Percentiles rank a stretch among this genome's conserved stretches.
Conservation (phyloP, 1,140 invertebrate genomes). For the Teleopsis dalmanni region DNA sequence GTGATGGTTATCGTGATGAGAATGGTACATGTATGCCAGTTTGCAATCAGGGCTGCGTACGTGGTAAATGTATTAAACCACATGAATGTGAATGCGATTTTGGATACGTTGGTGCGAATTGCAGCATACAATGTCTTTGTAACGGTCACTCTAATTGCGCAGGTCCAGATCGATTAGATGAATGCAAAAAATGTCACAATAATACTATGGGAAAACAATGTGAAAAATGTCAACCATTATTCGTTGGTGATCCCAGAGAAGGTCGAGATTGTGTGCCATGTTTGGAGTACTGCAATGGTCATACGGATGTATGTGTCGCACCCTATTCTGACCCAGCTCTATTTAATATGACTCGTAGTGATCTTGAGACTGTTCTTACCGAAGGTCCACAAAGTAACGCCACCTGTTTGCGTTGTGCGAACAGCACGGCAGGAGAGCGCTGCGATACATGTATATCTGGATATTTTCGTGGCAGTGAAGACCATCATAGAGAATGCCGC, state of each 20-base stretch:
- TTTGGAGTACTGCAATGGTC: slow-evolving; percentile 80
- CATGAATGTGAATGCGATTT: slow-evolving; percentile 86
- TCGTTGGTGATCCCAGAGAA: slow-evolving; percentile 83
- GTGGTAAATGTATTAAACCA: slow-evolving; percentile 78
- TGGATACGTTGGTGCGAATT: slow-evolving; percentile 90
- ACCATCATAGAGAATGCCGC: slow-evolving; percentile 64
- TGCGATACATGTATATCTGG: slow-evolving; percentile 81
- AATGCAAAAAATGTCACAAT: slow-evolving; percentile 80
- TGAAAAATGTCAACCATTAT: slow-evolving; percentile 79
- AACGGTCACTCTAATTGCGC: slow-evolving; percentile 90
- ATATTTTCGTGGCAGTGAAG: slow-evolving; percentile 75
- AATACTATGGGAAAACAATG: slow-evolving; percentile 86
- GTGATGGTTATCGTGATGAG: slow-evolving; percentile 64
- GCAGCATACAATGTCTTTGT: slow-evolving; percentile 87
- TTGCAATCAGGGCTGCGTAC: slow-evolving; percentile 81
- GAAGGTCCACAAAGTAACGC: slow-evolving; percentile 63
- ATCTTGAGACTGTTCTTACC: slow-evolving; percentile 52
- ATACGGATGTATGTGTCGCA: slow-evolving; percentile 73
- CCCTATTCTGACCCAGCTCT: slow-evolving; percentile 50
- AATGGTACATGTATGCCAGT: slow-evolving; percentile 65
- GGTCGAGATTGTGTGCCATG: slow-evolving; percentile 83
- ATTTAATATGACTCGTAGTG: slow-evolving; percentile 50
- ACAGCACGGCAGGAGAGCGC: slow-evolving; percentile 73
- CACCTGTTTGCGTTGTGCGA: slow-evolving; percentile 75
- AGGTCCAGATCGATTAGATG: slow-evolving; percentile 72